Conservation (phyloP, 1,140 invertebrate species). For the Philotrypesis tridentata region DNA sequence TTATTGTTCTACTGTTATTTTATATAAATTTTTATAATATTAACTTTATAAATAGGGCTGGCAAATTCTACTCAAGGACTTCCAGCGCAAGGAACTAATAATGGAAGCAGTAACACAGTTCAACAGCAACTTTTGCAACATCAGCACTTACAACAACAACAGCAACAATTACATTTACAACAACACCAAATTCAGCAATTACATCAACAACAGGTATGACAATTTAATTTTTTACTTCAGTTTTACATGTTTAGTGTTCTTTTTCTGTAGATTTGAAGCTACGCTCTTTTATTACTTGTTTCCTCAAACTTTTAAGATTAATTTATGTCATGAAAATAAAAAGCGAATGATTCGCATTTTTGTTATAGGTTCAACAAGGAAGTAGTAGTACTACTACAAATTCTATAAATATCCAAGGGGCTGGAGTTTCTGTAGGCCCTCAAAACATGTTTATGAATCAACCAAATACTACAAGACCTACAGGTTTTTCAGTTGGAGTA, state of each 20-base stretch:
- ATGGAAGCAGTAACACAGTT: slow-evolving; percentile 61
- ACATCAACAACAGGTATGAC: slow-evolving; percentile 59
- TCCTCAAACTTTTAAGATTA: too few relatives aligned
- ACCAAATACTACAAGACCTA: slow-evolving; percentile 52
- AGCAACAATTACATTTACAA: slow-evolving; percentile 73
- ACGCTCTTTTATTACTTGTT: too few relatives aligned
- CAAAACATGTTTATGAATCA: slow-evolving; percentile 70
- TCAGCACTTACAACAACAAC: slow-evolving; percentile 67
- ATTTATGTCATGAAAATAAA: too few relatives aligned
- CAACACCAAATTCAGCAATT: slow-evolving; percentile 72
- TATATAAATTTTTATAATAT: slow-evolving; percentile 24
- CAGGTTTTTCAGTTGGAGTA: slow-evolving; percentile 64
- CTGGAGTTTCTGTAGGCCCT: slow-evolving; percentile 70
- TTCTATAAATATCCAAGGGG: slow-evolving; percentile 65
- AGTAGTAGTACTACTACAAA: slow-evolving; percentile 54
- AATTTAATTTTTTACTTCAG: not conserved
- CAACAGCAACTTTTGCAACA: slow-evolving; percentile 71
- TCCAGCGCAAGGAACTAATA: slow-evolving; percentile 59
- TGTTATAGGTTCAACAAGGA: slow-evolving; percentile 69
- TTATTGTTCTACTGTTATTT: not conserved
- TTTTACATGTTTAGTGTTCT: not conserved
- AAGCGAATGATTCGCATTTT: too few relatives aligned
- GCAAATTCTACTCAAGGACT: slow-evolving; percentile 62
- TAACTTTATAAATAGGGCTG: slow-evolving; percentile 56
- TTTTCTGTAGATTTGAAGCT: too few relatives aligned